Percentiles rank a stretch among this genome's conserved stretches.
These are phyloP conservation scores for Pseudococcus jackbeardsleyi DNA, from an alignment of 2,888 invertebrate species.

Conservation along the genomic window DNA sequence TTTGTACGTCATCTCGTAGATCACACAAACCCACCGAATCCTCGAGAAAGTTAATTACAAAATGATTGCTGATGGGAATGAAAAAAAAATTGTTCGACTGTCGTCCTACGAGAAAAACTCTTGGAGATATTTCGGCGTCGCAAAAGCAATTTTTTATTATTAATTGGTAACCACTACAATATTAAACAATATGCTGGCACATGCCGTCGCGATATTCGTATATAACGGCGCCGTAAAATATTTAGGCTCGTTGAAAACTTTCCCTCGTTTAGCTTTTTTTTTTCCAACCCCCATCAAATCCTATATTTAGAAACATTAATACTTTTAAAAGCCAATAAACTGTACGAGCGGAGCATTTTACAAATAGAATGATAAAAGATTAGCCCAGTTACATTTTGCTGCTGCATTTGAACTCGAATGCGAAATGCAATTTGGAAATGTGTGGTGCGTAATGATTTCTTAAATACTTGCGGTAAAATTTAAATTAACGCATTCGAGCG, in stretches of 20 bases:
- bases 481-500: constrained; percentile 14
- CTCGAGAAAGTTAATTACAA: constrained; percentile 10
- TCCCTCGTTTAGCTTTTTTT: constrained; percentile 9
- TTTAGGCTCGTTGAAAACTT: constrained; percentile 24
- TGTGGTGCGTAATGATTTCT: constrained; percentile 13
- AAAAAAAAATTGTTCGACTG: neutral
- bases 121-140: neutral
- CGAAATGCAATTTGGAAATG: neutral
- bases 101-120: neutral
- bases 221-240: constrained; percentile 33
- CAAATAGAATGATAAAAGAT: neutral
- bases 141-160: constrained; percentile 21
- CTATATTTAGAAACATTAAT: constrained; percentile 39
- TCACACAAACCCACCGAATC: neutral
- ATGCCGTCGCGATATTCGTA: constrained; percentile 17
- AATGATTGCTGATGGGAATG: neutral
- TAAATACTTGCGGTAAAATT: neutral
- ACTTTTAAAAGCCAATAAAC: constrained; percentile 42
- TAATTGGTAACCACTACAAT: constrained; percentile 30
- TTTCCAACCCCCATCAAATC: neutral
- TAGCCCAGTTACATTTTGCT: neutral
- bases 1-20: neutral
- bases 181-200: constrained; percentile 41
- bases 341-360: neutral
- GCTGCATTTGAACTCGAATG: neutral